Conservation (phyloP, 37 sponge, comb jelly and placozoan species). For the Hexactinellida sp. region DNA sequence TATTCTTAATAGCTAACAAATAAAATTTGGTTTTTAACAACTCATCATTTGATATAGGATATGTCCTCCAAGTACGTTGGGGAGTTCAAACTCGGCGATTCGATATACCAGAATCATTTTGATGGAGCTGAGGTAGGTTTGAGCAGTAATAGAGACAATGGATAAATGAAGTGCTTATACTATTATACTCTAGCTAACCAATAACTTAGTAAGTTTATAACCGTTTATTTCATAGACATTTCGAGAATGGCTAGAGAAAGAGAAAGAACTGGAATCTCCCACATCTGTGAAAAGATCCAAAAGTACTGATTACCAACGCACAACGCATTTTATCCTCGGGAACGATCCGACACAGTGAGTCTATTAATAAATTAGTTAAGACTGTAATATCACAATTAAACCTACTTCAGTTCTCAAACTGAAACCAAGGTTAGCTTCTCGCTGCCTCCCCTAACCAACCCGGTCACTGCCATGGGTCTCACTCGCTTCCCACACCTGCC, state of each 20-base stretch:
- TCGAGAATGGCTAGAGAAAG: background rate
- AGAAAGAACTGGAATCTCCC: background rate
- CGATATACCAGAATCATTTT: background rate
- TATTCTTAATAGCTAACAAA: too few relatives aligned
- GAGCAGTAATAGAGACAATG: background rate
- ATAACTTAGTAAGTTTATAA: background rate
- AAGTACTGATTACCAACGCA: background rate
- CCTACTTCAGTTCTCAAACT: background rate
- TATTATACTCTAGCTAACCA: too few relatives aligned
- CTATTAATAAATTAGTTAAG: background rate
- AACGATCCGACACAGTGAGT: background rate
- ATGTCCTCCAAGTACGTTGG: background rate
- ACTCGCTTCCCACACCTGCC: background rate
- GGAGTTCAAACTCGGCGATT: background rate
- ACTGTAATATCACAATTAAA: background rate
- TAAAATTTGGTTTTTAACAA: too few relatives aligned
- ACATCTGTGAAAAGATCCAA: background rate
- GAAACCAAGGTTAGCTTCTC: constrained; percentile 6
- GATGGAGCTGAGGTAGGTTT: background rate
- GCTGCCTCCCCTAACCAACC: background rate
- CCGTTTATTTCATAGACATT: background rate
- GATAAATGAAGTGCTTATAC: background rate
- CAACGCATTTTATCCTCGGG: background rate
- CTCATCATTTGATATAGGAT: too few relatives aligned
- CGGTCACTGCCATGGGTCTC: constrained; percentile 4